Conservation (phyloP, 2,888 invertebrate genomes). For the Reticulitermes lucifugus region DNA sequence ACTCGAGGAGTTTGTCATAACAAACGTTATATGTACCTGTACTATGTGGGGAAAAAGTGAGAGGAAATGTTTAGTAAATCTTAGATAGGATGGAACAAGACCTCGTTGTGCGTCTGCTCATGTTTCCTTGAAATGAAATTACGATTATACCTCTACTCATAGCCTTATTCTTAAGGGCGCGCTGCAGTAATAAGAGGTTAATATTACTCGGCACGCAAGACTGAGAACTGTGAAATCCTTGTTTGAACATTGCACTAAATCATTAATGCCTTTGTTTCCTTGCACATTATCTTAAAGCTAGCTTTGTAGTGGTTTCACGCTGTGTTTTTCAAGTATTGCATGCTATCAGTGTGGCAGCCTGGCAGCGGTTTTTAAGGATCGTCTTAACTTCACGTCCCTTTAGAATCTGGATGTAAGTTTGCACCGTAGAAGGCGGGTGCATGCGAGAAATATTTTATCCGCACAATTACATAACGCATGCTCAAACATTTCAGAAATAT, state of each 20-base stretch:
- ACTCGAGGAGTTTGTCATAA: background rate
- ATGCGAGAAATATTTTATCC: no score
- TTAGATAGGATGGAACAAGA: background rate
- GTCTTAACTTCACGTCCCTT: no score
- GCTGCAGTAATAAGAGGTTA: background rate
- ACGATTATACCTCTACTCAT: background rate
- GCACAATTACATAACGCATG: no score
- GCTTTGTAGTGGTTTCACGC: background rate
- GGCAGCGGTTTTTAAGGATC: no score
- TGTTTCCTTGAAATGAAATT: conserved; percentile 4
- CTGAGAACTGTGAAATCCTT: background rate
- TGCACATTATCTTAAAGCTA: background rate
- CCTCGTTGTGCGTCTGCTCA: background rate
- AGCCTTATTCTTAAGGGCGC: background rate
- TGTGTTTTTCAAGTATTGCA: no score
- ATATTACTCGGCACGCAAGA: background rate
- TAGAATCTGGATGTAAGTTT: no score
- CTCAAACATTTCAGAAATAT: no score
- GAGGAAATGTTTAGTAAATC: background rate
- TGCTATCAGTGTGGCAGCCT: no score
- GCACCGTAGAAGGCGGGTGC: no score
- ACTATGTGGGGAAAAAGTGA: background rate
- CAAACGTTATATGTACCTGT: background rate
- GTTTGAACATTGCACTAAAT: background rate
- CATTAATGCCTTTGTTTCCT: background rate